phyloP scores from a whole-genome alignment of 1,140 invertebrate genomes.

The Drosophila suzukii region DNA sequence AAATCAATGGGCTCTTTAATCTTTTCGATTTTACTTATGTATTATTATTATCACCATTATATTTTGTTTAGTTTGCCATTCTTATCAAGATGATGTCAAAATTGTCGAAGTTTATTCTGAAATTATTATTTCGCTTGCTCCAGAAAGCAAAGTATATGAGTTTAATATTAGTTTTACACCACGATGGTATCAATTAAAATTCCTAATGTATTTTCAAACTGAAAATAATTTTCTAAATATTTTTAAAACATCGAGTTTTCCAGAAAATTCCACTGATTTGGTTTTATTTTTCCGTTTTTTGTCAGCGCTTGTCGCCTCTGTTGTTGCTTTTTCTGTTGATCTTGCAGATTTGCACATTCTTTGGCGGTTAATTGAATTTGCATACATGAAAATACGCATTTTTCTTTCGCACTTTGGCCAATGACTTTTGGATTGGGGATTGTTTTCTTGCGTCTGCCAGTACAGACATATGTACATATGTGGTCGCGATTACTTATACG shows the following conservation, averaged over 20 bases:
- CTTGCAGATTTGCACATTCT: slow-evolving; percentile 24
- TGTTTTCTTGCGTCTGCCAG: slow-evolving; percentile 17
- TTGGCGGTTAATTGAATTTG: slow-evolving; percentile 48
- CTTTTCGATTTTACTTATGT: not conserved
- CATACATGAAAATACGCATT: slow-evolving; percentile 22
- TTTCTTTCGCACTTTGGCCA: slow-evolving; percentile 22
- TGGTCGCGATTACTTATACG: slow-evolving; percentile 27
- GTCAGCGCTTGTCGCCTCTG: not conserved
- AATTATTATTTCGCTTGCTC: slow-evolving; percentile 4
- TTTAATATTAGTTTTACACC: not conserved
- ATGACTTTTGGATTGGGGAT: slow-evolving; percentile 28
- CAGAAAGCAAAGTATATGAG: not conserved
- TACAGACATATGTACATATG: not conserved
- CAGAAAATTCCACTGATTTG: not conserved
- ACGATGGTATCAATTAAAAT: not conserved
- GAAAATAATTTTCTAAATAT: not conserved
- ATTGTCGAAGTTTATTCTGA: too few species aligned
- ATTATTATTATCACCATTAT: not conserved
- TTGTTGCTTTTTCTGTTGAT: slow-evolving; percentile 15
- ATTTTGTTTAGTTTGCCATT: not conserved
- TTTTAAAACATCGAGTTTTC: not conserved
- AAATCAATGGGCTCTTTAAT: not conserved
- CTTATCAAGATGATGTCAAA: not conserved
- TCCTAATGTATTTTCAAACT: not conserved
- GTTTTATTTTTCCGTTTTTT: not conserved